A percentile compares a stretch with the other conserved stretches of the same genome.
phyloP scores from a whole-genome alignment of 2,113 vertebrate species.

The Tetrax tetrax region DNA sequence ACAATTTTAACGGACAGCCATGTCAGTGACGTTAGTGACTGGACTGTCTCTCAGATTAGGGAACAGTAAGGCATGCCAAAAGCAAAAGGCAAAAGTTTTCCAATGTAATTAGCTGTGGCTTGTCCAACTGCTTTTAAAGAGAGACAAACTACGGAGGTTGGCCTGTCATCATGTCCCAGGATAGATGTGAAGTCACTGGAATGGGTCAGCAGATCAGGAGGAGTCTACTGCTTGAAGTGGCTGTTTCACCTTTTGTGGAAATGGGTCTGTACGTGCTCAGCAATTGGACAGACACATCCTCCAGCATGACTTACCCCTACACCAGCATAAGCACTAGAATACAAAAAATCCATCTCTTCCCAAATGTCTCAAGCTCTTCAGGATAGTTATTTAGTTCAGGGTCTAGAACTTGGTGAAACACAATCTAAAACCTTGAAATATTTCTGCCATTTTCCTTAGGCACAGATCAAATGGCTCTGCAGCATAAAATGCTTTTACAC shows the following conservation, averaged over 20 bases:
- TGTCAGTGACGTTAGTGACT: background rate
- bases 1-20: background rate
- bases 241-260: slow-evolving; percentile 28
- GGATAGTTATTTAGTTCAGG: background rate
- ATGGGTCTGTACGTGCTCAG: background rate
- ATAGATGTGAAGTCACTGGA: slow-evolving; percentile 34
- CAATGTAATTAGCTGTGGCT: background rate
- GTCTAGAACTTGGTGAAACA: background rate
- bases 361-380: background rate
- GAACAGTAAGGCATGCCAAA: background rate
- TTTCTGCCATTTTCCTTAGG: background rate
- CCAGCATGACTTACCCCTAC: background rate
- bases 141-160: background rate
- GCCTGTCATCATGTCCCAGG: slow-evolving; percentile 37
- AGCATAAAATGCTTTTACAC: fast-evolving
- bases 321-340: background rate
- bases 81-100: background rate
- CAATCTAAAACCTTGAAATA: background rate
- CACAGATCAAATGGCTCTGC: background rate
- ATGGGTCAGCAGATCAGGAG: background rate
- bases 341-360: background rate
- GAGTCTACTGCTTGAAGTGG: background rate
- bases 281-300: background rate
- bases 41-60: background rate
- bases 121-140: background rate